Percentiles rank a stretch among this genome's conserved stretches.
These are phyloP conservation scores for Diadegma fenestrale DNA, from an alignment of 2,888 invertebrate species.

Conservation along the genomic window DNA sequence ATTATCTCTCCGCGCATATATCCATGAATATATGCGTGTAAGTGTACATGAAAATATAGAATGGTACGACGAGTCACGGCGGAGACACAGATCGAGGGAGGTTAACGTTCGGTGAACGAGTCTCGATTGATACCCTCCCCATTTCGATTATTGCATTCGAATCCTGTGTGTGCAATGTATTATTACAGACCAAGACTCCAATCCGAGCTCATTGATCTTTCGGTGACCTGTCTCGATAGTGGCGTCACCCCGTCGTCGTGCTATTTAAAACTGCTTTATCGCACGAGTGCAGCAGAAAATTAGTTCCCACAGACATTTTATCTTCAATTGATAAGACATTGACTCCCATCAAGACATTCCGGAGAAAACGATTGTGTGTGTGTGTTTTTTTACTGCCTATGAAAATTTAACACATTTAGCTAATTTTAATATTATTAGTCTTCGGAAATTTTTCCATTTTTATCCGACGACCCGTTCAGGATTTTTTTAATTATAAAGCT, in stretches of 20 bases:
- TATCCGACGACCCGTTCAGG: neutral
- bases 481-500: neutral
- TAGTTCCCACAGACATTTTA: neutral
- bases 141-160: conserved; percentile 49
- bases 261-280: neutral
- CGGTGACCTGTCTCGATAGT: conserved; percentile 20
- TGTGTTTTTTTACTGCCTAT: neutral
- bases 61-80: conserved; percentile 48
- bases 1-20: neutral
- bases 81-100: conserved; percentile 20
- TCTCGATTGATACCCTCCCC: conserved; percentile 52
- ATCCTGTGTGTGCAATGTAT: neutral
- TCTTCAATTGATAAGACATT: neutral
- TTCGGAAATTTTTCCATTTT: neutral
- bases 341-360: neutral
- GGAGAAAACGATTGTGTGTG: neutral
- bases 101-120: conserved; percentile 57
- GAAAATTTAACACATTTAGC: neutral
- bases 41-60: conserved; percentile 40
- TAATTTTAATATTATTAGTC: neutral
- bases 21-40: conserved; percentile 18
- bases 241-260: neutral
- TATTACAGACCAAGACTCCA: conserved; percentile 24
- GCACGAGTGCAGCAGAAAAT: neutral
- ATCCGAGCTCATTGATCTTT: conserved; percentile 38